Conservation (phyloP, 2,888 invertebrate genomes). For the Colostygia pectinataria region DNA sequence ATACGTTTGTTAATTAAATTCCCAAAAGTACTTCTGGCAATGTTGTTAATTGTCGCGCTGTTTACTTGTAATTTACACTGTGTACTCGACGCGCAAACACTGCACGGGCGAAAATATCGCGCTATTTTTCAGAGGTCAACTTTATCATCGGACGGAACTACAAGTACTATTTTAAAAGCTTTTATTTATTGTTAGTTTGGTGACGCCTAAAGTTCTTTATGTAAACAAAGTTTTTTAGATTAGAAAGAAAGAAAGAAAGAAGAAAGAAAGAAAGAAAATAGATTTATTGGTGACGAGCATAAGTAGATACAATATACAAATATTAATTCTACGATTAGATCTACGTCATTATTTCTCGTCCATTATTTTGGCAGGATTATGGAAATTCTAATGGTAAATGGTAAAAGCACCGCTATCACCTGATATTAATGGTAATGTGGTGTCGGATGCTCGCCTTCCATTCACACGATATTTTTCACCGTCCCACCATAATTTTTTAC, state of each 20-base stretch:
- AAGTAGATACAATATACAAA: no score
- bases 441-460: slow-evolving; percentile 39
- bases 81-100: slow-evolving; percentile 16
- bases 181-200: no score
- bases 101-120: slow-evolving; percentile 1
- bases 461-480: slow-evolving; percentile 47
- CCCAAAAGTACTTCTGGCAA: slow-evolving; percentile 1
- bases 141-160: not conserved
- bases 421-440: slow-evolving; percentile 42
- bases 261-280: no score
- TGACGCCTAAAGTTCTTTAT: no score
- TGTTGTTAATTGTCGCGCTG: slow-evolving; percentile 29
- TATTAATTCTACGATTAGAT: no score
- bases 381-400: no score
- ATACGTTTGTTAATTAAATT: slow-evolving; percentile 24
- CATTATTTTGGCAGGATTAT: no score
- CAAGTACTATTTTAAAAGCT: no score
- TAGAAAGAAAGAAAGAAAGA: no score
- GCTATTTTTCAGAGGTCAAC: not conserved
- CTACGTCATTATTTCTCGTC: no score
- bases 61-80: slow-evolving; percentile 32
- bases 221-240: no score
- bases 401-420: slow-evolving; percentile 36
- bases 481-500: slow-evolving; percentile 48
- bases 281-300: no score